Conservation (phyloP, 2,888 invertebrate genomes). For the Ptychoptera albimana region DNA sequence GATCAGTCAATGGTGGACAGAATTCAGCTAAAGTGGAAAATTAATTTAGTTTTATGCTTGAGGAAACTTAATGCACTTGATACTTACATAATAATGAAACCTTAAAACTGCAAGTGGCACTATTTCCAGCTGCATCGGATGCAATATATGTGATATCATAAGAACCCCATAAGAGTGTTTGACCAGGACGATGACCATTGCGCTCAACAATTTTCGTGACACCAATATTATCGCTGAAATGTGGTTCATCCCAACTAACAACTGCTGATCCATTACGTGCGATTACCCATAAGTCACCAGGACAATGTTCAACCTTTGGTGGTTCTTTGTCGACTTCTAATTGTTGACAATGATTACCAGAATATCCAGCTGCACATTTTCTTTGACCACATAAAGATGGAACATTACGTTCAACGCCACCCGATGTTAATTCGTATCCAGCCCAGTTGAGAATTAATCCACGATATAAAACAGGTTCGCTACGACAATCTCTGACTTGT, state of each 20-base stretch:
- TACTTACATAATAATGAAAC: conserved; percentile 73
- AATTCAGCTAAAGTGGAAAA: conserved; percentile 55
- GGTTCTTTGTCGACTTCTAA: conserved; percentile 71
- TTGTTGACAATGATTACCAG: conserved; percentile 71
- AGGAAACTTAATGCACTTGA: background rate
- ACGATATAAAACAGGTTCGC: conserved; percentile 77
- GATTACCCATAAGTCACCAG: conserved; percentile 87
- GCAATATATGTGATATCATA: conserved; percentile 90
- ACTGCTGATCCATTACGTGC: conserved; percentile 81
- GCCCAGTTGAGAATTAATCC: conserved; percentile 82
- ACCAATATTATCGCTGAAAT: conserved; percentile 78
- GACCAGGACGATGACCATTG: conserved; percentile 74
- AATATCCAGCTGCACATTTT: conserved; percentile 75
- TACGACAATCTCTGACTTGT: conserved; percentile 83
- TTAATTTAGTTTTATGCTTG: background rate
- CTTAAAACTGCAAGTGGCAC: conserved; percentile 81
- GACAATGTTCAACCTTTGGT: conserved; percentile 78
- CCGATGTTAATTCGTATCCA: conserved; percentile 76
- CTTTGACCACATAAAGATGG: conserved; percentile 85
- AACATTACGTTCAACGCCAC: conserved; percentile 80
- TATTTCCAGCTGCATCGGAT: conserved; percentile 80
- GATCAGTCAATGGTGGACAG: conserved; percentile 77
- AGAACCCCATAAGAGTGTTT: conserved; percentile 78
- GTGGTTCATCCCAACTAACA: conserved; percentile 84
- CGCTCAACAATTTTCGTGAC: conserved; percentile 65